phyloP scores from a whole-genome alignment of 2,113 vertebrate genomes.

The Thunnus maccoyii region DNA sequence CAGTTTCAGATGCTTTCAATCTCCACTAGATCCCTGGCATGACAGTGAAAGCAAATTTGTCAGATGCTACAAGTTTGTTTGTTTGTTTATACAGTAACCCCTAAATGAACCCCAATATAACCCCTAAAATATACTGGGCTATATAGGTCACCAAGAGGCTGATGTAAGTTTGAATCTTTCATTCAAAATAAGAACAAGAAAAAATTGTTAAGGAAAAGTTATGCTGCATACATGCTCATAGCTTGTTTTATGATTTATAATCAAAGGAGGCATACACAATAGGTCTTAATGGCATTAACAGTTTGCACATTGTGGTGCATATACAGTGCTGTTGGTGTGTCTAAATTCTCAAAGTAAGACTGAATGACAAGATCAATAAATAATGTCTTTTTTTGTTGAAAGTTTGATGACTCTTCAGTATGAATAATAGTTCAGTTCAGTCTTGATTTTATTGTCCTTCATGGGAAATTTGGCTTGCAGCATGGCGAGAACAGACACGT shows the following conservation, averaged over 20 bases:
- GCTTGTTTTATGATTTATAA: conserved; percentile 11
- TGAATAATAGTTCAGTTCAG: neutral
- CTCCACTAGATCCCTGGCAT: neutral
- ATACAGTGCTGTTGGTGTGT: too few species aligned
- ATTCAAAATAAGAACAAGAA: neutral
- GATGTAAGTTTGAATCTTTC: neutral
- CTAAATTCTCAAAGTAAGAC: neutral
- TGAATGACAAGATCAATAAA: too few species aligned
- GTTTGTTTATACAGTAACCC: neutral
- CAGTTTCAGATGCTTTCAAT: neutral
- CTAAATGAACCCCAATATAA: neutral
- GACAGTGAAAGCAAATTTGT: neutral
- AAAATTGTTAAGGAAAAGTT: neutral
- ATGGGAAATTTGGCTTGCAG: neutral
- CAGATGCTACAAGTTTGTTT: neutral
- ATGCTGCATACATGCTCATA: neutral
- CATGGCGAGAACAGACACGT: neutral
- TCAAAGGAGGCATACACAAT: neutral
- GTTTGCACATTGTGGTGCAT: neutral
- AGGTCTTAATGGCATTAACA: too few species aligned
- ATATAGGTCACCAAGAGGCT: neutral
- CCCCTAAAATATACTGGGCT: neutral
- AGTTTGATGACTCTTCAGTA: neutral
- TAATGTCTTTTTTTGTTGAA: neutral
- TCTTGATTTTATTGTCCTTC: neutral